Conservation (phyloP, 1,140 invertebrate genomes). For the Drosophila melanogaster region Release_6_plus_ISO1_MT NT_033779.5:18173001-18173500, state of each 20-base stretch:
- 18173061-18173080: slow-evolving; percentile 60
- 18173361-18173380: slow-evolving; percentile 48
- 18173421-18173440: slow-evolving; percentile 25
- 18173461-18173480: slow-evolving; percentile 45
- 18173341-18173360: slow-evolving; percentile 16
- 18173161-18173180: slow-evolving; percentile 50
- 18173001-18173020: slow-evolving; percentile 20
- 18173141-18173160: slow-evolving; percentile 24
- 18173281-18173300: background rate
- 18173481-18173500: slow-evolving; percentile 38
- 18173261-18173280: slow-evolving; percentile 18
- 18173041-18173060: slow-evolving; percentile 66
- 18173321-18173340: slow-evolving; percentile 6
- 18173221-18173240: slow-evolving; percentile 45
- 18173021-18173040: slow-evolving; percentile 83
- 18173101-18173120: slow-evolving; percentile 13
- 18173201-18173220: slow-evolving; percentile 67
- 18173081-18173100: slow-evolving; percentile 45
- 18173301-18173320: background rate
- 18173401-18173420: slow-evolving; percentile 76
- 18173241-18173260: slow-evolving; percentile 51
- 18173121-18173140: slow-evolving; percentile 37
- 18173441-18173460: slow-evolving; percentile 14
- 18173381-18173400: slow-evolving; percentile 20
- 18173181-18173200: slow-evolving; percentile 80